These are phyloP conservation scores for Beroe forskalii DNA, from an alignment of 37 sponge, comb jelly and placozoan genomes.

Conservation along the genomic window DNA sequence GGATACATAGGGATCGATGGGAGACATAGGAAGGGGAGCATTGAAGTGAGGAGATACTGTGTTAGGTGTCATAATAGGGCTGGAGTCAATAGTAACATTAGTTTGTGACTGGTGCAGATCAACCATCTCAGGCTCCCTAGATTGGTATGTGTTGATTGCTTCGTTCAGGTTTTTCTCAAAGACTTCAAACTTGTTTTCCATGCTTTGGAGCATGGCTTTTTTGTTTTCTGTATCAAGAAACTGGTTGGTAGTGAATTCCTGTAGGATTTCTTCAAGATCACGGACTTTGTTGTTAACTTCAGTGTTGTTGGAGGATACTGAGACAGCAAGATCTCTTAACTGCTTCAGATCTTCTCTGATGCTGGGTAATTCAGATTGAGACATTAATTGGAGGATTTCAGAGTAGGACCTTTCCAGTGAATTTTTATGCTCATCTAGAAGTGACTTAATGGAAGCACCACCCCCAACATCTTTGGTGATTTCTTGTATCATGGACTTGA, in stretches of 20 bases:
- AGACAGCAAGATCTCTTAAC: neutral
- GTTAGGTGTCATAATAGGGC: neutral
- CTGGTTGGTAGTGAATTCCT: neutral
- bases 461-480: too few species aligned
- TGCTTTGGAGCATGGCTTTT: neutral
- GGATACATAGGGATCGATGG: neutral
- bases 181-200: neutral
- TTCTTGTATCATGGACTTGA: neutral
- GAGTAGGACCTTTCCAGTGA: neutral
- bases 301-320: neutral
- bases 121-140: too few species aligned
- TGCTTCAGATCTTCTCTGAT: neutral
- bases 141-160: too few species aligned
- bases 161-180: neutral
- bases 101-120: neutral
- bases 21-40: neutral
- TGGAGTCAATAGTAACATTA: neutral
- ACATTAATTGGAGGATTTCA: neutral
- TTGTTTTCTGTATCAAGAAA: neutral
- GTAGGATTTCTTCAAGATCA: neutral
- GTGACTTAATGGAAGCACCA: neutral
- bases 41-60: neutral
- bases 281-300: neutral
- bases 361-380: neutral
- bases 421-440: neutral